phyloP scores from a whole-genome alignment of 2,113 vertebrate species.

The Protobothrops mucrosquamatus region DNA sequence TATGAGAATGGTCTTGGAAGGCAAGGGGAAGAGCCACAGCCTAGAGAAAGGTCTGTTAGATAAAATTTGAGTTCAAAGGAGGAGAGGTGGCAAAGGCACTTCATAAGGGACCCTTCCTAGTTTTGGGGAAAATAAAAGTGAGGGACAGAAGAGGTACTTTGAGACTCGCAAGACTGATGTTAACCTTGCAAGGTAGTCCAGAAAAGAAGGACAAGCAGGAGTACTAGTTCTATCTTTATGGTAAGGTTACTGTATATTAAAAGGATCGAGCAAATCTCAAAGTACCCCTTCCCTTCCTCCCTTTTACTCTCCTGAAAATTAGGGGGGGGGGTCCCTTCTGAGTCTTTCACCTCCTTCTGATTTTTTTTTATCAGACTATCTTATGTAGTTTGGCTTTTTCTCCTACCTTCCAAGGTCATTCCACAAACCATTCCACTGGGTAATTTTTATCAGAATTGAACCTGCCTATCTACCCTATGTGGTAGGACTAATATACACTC shows the following conservation, averaged over 20 bases:
- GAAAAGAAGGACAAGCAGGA: background rate
- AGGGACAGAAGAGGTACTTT: background rate
- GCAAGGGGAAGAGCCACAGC: background rate
- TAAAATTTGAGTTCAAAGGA: background rate
- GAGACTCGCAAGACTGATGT: background rate
- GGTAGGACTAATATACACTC: background rate
- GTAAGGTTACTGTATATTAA: background rate
- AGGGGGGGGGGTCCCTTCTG: background rate
- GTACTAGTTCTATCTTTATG: background rate
- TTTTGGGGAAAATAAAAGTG: background rate
- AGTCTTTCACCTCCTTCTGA: background rate
- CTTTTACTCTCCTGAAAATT: background rate
- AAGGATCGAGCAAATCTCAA: background rate
- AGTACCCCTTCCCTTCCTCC: background rate
- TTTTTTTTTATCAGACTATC: background rate
- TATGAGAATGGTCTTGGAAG: background rate
- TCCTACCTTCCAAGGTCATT: background rate
- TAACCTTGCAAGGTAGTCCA: background rate
- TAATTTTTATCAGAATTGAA: background rate
- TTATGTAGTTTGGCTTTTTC: background rate
- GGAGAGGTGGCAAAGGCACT: background rate
- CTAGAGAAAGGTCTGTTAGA: background rate
- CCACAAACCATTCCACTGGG: background rate
- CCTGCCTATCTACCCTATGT: background rate
- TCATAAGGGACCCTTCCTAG: background rate